phyloP scores from a whole-genome alignment of 1,140 invertebrate genomes.

The Hermetia illucens region DNA sequence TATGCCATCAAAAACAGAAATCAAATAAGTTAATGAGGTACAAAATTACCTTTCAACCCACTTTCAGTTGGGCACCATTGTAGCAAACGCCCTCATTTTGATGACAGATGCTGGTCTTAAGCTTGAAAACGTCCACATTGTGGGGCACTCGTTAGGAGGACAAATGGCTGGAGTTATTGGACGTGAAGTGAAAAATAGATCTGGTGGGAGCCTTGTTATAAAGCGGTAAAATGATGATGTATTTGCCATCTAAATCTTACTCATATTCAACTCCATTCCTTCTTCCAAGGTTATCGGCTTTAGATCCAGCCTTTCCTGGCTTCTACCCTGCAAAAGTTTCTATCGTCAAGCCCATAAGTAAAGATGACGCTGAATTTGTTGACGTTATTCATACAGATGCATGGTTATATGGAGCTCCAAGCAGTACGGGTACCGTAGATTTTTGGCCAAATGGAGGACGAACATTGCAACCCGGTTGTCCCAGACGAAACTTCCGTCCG shows the following conservation, averaged over 20 bases:
- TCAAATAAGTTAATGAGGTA: too few species aligned
- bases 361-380: constrained; percentile 47
- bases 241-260: too few species aligned
- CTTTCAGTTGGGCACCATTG: too few species aligned
- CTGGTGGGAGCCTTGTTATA: too few species aligned
- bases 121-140: constrained; percentile 42
- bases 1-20: too few species aligned
- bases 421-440: constrained; percentile 40
- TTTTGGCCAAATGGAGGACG: constrained; percentile 47
- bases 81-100: constrained; percentile 18
- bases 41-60: too few species aligned
- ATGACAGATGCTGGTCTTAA: constrained; percentile 28
- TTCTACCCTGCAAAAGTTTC: constrained; percentile 40
- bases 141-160: constrained; percentile 62
- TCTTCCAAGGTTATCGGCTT: constrained; percentile 39
- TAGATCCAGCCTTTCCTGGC: constrained; percentile 43
- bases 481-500: constrained; percentile 27
- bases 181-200: constrained; percentile 25
- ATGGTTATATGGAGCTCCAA: constrained; percentile 37
- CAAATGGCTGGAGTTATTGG: constrained; percentile 56
- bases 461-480: constrained; percentile 41
- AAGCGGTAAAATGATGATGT: too few species aligned
- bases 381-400: constrained; percentile 57
- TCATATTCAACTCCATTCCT: too few species aligned
- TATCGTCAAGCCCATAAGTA: constrained; percentile 43